Base-by-base conservation (phyloP, 2,888 invertebrate species). In the Lamellibrachia columna region DNA sequence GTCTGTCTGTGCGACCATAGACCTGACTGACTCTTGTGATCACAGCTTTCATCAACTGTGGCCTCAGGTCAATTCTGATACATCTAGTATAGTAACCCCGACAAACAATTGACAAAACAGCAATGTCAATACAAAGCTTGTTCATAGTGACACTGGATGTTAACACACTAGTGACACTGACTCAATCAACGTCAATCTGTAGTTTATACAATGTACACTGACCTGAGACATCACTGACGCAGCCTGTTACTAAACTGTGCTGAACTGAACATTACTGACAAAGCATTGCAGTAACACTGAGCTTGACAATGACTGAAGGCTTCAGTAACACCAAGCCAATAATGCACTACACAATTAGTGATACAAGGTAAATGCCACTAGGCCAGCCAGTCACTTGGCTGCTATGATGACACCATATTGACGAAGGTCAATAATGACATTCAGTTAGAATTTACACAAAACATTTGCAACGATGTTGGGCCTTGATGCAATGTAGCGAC, bases 331-430 rank as follows among this genome's bases (percentile, higher is more conserved):
- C 75, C 75, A 75, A 75, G 75, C 75, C 58, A 15, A 22, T n/a
- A 75, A n/a, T 75, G 75, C 75, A 75, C 75, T 75, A 75, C 75
- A 22, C n/a, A 15, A 75, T 75, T 75, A 75, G 75, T 75, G 75
- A 75, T n/a, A 75, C n/a, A 2, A 75, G 22, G 75, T 75, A 15
- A 40, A 75, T 75, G 75, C 15, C 75, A 75, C 75, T 15, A 75
- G 75, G 75, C 75, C 75, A 75, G 75, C 75, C 75, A 75, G 75
- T 15, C n/a, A 75, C 75, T 75, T 6, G n/a, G 22, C 75, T 75
- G 75, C 75, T 75, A 75, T 75, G 75, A 75, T 15, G 75, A 75
- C 75, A 75, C 75, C 75, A 75, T n/a, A 75, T 75, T n/a, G 22
- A 75, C 75, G 15, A 75, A 6, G 1, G 75, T 75, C 22, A 75